Percentiles rank a stretch among this genome's conserved stretches.
phyloP scores from a whole-genome alignment of 2,888 invertebrate species.

The Drosophila demipolita region DNA sequence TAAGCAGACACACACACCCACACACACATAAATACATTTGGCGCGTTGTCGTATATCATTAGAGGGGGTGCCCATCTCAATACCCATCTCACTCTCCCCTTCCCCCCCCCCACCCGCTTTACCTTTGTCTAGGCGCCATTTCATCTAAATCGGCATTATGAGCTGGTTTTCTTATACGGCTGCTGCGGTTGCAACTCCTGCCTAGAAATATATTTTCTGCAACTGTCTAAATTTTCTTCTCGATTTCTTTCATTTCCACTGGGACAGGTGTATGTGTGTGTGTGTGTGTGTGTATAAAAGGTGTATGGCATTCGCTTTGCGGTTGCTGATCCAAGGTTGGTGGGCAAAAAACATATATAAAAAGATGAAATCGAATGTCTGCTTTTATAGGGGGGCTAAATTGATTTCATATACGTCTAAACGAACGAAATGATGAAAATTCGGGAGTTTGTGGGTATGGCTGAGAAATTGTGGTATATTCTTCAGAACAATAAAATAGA shows the following conservation, averaged over 20 bases:
- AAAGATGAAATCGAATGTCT: slow-evolving; percentile 18
- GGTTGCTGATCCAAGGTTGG: slow-evolving; percentile 53
- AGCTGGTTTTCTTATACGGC: slow-evolving; percentile 59
- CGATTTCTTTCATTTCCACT: slow-evolving; percentile 10
- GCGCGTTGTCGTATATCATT: slow-evolving; percentile 70
- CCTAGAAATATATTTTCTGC: slow-evolving; percentile 73
- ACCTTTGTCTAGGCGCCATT: slow-evolving; percentile 50
- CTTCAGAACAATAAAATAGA: slow-evolving; percentile 10
- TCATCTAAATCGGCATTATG: slow-evolving; percentile 72
- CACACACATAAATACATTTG: slow-evolving; percentile 17
- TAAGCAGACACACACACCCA: slow-evolving; percentile 14
- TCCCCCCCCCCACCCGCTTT: neutral
- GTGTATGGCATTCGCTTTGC: slow-evolving; percentile 45
- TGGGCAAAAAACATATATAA: neutral
- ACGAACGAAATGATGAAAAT: slow-evolving; percentile 5
- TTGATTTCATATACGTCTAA: slow-evolving; percentile 61
- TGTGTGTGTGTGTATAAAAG: neutral
- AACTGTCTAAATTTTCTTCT: slow-evolving; percentile 65
- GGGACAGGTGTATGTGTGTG: neutral
- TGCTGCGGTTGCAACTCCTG: slow-evolving; percentile 47
- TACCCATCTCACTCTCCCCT: neutral
- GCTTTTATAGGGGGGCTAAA: slow-evolving; percentile 37
- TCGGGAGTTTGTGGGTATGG: neutral
- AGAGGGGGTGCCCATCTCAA: slow-evolving; percentile 28
- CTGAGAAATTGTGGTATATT: slow-evolving; percentile 1